phyloP scores from a whole-genome alignment of 1,140 invertebrate species.

The Nebria ingens region DNA sequence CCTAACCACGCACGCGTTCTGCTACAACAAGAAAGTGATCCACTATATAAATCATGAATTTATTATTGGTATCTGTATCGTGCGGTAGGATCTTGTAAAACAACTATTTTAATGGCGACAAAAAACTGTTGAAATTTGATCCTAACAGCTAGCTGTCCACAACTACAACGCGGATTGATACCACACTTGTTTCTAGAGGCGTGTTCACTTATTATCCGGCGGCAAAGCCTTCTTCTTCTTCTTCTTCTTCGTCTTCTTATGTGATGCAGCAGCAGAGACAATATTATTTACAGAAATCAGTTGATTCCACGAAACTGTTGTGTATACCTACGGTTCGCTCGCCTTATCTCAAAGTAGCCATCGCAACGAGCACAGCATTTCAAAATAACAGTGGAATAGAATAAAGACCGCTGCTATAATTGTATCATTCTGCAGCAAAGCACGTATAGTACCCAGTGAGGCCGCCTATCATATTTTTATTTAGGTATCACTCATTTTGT shows the following conservation, averaged over 20 bases:
- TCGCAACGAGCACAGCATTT: background rate
- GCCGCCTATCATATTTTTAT: background rate
- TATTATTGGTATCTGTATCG: background rate
- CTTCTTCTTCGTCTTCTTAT: no score
- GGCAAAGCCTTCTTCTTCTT: no score
- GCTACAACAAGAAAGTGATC: no score
- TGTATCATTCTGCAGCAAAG: background rate
- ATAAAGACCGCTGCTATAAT: conserved; percentile 5
- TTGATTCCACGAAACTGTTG: background rate
- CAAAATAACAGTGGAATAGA: background rate
- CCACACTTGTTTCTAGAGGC: no score
- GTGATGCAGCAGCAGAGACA: no score
- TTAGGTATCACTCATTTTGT: conserved; percentile 3
- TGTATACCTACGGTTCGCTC: background rate
- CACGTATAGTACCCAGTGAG: background rate
- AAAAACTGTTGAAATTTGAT: conserved; percentile 10
- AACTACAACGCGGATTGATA: background rate
- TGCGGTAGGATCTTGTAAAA: background rate
- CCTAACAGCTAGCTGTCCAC: conserved; percentile 2
- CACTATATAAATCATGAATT: conserved; percentile 5
- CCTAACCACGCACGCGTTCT: conserved; percentile 4
- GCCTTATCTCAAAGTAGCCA: background rate
- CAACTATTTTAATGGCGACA: background rate
- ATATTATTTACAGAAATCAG: conserved; percentile 6
- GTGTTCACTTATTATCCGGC: no score